Base-by-base conservation (phyloP, 2,888 invertebrate species). In the Limulus polyphemus region DNA sequence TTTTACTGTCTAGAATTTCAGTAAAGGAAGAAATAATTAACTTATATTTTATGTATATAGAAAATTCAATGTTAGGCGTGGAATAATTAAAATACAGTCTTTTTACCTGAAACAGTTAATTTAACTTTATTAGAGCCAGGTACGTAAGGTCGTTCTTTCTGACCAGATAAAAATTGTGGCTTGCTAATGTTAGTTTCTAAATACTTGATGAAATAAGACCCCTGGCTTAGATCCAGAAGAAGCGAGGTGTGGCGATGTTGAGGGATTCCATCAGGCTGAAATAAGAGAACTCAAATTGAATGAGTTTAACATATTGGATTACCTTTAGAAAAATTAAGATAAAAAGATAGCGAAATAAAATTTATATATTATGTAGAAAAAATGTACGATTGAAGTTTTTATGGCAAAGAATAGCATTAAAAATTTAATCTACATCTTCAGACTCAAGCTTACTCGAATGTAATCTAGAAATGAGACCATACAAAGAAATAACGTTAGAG, bases 161-260 rank as follows among this genome's bases (percentile, higher is more conserved):
- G 88, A 76, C 94, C 93, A 0, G 94, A 90, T 69, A 94, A 90
- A 62, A 91, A 82, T 3, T 97, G 91, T 1, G 88, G 87, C 77
- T 97, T 94, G 0, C 94, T 93, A 10, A 97, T 86, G 76, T 93
- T 92, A 1, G 95, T 90, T 77, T 95, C 92, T 84, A 97, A 86
- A 76, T 94, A 93, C 72, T 94, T 93, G 79, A 94, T 87, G 59
- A 90, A 86, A 76, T 89, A 89, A 0, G 92, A 91, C 49, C 90
- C 84, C 77, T 88, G 93, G 67, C 92, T 93, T 63, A 98, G 81
- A 81, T 97, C 95, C 11, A 97, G 79, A 0, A 97, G 81, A 56
- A 92, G 84, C 0, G 95, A 89, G 70, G 95, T 92, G 79, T 98
- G 95, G 0, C 92, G 83, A 77, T 88, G 83, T 73, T 95, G 95